A percentile compares a stretch with the other conserved stretches of the same genome.
Evolutionary conservation across 2,888 invertebrate genomes (phyloP).

Genomic region (Theretra japonica): DNA sequence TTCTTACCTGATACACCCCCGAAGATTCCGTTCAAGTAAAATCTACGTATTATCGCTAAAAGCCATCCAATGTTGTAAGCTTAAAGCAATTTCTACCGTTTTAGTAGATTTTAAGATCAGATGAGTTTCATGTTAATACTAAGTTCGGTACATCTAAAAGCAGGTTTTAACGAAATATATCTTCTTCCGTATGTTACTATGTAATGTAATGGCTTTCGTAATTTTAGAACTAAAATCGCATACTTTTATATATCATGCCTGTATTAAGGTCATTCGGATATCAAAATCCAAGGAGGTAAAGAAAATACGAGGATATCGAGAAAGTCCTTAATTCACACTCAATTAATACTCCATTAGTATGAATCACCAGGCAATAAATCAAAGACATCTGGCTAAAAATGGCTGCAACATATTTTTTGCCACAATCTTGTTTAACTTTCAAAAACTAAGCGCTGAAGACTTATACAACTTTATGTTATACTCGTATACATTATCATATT

Average conservation of each 20-base stretch:
- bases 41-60: conserved; percentile 39
- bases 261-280: no score
- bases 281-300: no score
- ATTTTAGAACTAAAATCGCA: background rate
- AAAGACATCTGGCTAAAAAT: no score
- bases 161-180: background rate
- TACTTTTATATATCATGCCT: background rate
- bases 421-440: no score
- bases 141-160: conserved; percentile 11
- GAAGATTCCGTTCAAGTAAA: conserved; percentile 37
- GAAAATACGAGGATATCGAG: no score
- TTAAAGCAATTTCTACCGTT: conserved; percentile 59
- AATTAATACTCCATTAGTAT: no score
- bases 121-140: conserved; percentile 7
- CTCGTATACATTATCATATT: no score
- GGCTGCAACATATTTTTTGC: no score
- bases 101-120: conserved; percentile 48
- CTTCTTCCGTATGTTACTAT: background rate
- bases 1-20: conserved; percentile 55
- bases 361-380: no score
- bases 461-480: no score
- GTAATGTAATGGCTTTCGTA: background rate
- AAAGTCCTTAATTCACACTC: no score
- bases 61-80: conserved; percentile 60
- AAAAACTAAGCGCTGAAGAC: no score